A percentile compares a stretch with the other conserved stretches of the same genome.
Conservation (phyloP, 2,113 vertebrate genomes). For the Meles meles region DNA sequence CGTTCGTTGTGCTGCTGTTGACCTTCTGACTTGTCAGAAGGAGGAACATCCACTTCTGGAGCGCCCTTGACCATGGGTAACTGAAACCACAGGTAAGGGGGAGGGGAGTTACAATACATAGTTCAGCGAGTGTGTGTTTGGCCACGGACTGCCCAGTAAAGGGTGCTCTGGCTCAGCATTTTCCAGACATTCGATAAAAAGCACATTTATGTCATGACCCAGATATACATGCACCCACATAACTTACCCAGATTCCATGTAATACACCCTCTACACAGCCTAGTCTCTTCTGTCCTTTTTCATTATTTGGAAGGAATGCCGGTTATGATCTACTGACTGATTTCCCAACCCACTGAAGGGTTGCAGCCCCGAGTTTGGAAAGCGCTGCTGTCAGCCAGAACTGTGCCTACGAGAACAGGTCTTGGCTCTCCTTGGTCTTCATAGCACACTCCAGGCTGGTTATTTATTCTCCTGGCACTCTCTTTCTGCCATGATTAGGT, state of each 20-base stretch:
- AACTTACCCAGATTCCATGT: neutral
- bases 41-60: neutral
- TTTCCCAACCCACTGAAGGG: neutral
- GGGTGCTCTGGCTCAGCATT: neutral
- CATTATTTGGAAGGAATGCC: neutral
- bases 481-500: neutral
- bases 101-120: neutral
- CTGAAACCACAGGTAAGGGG: neutral
- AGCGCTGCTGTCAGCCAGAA: neutral
- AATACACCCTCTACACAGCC: neutral
- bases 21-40: neutral
- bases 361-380: neutral
- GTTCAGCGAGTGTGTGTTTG: neutral
- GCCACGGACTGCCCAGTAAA: neutral
- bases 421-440: neutral
- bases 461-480: neutral
- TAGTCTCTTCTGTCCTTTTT: neutral
- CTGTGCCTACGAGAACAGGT: accelerated
- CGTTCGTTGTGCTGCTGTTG: neutral
- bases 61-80: neutral
- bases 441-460: neutral
- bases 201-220: neutral
- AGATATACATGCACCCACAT: neutral
- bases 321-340: neutral
- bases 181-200: neutral